Evolutionary conservation across 2,888 invertebrate species (phyloP).

Genomic region (Philopedon plagiatum): DNA sequence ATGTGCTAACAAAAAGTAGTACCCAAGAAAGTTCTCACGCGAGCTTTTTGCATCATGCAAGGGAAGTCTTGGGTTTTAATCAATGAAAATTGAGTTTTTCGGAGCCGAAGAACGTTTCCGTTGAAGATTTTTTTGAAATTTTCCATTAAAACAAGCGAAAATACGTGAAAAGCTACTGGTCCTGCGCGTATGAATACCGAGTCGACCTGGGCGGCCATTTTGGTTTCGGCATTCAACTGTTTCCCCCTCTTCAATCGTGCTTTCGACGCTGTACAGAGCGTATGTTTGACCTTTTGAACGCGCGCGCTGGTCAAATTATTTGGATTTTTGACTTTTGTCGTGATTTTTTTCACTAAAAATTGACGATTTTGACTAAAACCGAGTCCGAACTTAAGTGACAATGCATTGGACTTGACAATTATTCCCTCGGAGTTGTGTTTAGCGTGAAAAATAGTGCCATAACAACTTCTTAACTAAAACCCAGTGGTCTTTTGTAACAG

Average conservation of each 20-base stretch:
- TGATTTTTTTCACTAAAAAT: conserved; percentile 39
- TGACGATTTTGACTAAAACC: conserved; percentile 16
- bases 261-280: conserved; percentile 57
- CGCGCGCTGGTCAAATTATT: conserved; percentile 42
- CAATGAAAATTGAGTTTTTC: background rate
- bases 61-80: background rate
- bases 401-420: conserved; percentile 18
- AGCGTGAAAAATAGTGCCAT: conserved; percentile 28
- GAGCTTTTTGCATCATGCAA: background rate
- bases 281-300: conserved; percentile 53
- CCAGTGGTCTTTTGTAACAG: conserved; percentile 55
- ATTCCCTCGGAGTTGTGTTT: conserved; percentile 21
- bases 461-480: conserved; percentile 54
- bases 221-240: conserved; percentile 57
- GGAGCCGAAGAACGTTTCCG: no score
- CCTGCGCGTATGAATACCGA: conserved; percentile 63
- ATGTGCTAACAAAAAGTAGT: conserved; percentile 63
- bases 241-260: conserved; percentile 57
- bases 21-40: conserved; percentile 54
- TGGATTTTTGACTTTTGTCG: conserved; percentile 27
- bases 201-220: conserved; percentile 65
- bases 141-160: background rate
- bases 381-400: background rate
- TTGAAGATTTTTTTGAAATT: background rate
- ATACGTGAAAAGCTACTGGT: conserved; percentile 41